These are phyloP conservation scores for Willowsia nigromaculata DNA, from an alignment of 2,888 invertebrate genomes.

Conservation along the genomic window DNA sequence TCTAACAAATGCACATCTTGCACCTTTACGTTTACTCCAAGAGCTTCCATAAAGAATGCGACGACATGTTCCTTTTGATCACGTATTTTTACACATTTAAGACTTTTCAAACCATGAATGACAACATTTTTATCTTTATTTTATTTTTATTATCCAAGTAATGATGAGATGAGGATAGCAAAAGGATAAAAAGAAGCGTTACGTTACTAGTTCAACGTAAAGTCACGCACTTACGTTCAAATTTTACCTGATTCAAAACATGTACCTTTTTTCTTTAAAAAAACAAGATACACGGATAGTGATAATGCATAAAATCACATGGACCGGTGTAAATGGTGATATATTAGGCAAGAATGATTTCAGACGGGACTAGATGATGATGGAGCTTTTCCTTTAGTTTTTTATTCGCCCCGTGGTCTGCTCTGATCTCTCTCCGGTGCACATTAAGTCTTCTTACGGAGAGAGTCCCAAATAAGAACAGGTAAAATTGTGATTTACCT, in stretches of 20 bases:
- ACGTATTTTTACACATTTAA: too few species aligned
- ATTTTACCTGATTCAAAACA: too few species aligned
- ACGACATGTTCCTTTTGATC: too few species aligned
- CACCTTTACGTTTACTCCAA: too few species aligned
- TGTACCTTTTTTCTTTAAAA: neutral
- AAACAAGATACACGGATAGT: neutral
- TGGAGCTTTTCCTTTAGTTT: constrained; percentile 44
- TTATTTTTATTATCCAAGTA: neutral
- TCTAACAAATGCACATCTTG: too few species aligned
- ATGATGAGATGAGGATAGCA: neutral
- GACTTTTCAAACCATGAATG: too few species aligned
- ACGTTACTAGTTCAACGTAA: neutral
- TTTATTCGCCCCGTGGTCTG: neutral
- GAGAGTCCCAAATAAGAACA: constrained; percentile 58
- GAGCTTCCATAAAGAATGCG: too few species aligned
- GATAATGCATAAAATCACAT: constrained; percentile 64
- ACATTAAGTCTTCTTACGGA: neutral
- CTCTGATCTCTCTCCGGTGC: neutral
- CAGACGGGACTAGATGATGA: constrained; percentile 46
- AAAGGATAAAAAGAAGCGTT: neutral
- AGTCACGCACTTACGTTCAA: too few species aligned
- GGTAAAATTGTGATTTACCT: constrained; percentile 62
- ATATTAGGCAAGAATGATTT: constrained; percentile 59
- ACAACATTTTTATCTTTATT: too few species aligned
- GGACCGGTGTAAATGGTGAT: constrained; percentile 57